phyloP scores from a whole-genome alignment of 2,113 vertebrate species.

The Ceyx margarethae region DNA sequence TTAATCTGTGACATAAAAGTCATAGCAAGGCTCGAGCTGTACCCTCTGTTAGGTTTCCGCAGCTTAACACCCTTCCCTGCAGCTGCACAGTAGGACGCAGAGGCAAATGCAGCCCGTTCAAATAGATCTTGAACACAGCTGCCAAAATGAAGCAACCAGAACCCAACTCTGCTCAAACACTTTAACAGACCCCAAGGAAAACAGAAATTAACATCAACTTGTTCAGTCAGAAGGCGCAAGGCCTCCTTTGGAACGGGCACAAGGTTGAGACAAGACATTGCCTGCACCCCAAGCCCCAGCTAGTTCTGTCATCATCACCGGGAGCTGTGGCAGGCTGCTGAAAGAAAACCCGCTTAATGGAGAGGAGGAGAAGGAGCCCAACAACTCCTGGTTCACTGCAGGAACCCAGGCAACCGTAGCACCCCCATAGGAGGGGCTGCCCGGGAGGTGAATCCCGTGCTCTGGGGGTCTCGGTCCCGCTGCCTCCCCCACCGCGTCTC shows the following conservation, averaged over 20 bases:
- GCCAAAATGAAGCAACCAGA: not conserved
- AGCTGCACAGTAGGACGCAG: not conserved
- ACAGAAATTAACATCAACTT: not conserved
- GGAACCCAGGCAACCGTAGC: not conserved
- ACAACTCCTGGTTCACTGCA: not conserved
- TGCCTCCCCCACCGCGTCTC: not conserved
- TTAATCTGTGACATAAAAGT: not conserved
- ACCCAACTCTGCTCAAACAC: not conserved
- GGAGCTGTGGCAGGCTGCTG: not conserved
- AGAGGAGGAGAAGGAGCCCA: not conserved
- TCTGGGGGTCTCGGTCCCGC: not conserved
- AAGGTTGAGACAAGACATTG: fast-evolving
- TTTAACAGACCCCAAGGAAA: not conserved
- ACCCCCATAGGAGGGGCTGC: not conserved
- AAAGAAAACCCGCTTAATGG: not conserved
- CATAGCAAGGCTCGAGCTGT: not conserved
- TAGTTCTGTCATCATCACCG: fast-evolving
- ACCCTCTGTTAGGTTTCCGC: not conserved
- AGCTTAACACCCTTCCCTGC: not conserved
- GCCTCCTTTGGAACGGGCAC: not conserved
- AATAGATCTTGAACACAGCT: not conserved
- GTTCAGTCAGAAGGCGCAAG: not conserved
- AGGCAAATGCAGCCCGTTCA: not conserved
- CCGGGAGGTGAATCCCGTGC: not conserved
- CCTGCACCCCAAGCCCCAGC: not conserved